phyloP scores from a whole-genome alignment of 2,797 vertebrate species.

The Sandelia bainsii region DNA sequence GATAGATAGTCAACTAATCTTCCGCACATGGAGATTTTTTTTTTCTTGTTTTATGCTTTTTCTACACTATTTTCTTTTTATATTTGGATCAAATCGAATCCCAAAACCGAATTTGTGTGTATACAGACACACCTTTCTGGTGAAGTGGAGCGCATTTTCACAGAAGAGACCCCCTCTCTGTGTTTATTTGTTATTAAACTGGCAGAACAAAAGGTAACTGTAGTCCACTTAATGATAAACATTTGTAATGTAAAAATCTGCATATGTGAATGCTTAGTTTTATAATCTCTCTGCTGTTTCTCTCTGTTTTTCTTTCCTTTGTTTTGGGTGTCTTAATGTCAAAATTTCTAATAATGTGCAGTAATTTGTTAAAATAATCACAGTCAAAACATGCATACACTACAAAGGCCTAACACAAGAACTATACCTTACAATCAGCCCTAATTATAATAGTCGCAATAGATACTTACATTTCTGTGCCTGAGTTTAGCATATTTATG shows the following conservation, averaged over 20 bases:
- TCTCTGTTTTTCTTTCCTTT: constrained; percentile 46
- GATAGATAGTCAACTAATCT: constrained; percentile 83
- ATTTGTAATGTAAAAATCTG: constrained; percentile 71
- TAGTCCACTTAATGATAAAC: constrained; percentile 83
- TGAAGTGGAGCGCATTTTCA: constrained; percentile 84
- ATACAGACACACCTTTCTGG: constrained; percentile 80
- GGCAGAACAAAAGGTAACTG: constrained; percentile 89
- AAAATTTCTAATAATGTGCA: constrained; percentile 46
- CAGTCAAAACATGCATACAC: constrained; percentile 48
- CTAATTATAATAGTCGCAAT: constrained; percentile 31
- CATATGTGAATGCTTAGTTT: constrained; percentile 76
- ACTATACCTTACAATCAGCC: constrained; percentile 20
- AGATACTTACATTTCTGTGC: constrained; percentile 17
- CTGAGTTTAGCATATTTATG: constrained; percentile 31
- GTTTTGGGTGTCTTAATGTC: constrained; percentile 69
- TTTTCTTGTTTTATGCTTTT: constrained; percentile 79
- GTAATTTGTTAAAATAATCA: constrained; percentile 34
- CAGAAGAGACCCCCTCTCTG: constrained; percentile 85
- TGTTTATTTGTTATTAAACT: constrained; percentile 88
- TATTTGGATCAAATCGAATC: constrained; percentile 84
- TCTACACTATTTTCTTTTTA: constrained; percentile 78
- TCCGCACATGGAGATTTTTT: constrained; percentile 65
- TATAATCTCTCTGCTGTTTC: constrained; percentile 55
- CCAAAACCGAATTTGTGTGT: constrained; percentile 84
- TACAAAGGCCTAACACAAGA: constrained; percentile 31